phyloP scores from a whole-genome alignment of 2,113 vertebrate species.

The Pogonocichla stellata region DNA sequence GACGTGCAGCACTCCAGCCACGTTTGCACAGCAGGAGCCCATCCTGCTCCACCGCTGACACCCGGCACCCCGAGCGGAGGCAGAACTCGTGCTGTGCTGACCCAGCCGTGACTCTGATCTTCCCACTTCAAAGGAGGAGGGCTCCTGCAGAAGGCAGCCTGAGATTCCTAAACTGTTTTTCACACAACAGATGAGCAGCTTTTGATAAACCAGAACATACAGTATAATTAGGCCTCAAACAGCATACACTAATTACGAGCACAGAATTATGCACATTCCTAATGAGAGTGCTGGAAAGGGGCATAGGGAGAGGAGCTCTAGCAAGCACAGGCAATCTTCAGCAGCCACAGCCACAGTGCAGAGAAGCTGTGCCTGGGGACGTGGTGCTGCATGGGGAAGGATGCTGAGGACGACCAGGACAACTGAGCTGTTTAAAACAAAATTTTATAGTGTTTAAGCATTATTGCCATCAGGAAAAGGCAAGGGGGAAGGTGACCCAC shows the following conservation, averaged over 20 bases:
- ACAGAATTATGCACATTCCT: conserved; percentile 6
- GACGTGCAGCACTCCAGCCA: rapidly evolving
- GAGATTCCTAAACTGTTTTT: conserved; percentile 39
- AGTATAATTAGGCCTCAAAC: conserved; percentile 30
- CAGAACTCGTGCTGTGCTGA: background rate
- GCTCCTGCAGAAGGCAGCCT: conserved; percentile 1
- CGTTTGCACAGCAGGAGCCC: background rate
- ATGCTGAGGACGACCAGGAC: background rate
- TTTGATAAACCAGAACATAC: conserved; percentile 23
- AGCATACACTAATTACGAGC: conserved; percentile 5
- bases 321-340: background rate
- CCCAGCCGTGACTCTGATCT: conserved; percentile 14
- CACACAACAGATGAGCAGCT: conserved; percentile 42
- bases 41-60: background rate
- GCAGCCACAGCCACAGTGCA: rapidly evolving
- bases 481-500: background rate
- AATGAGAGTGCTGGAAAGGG: background rate
- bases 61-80: background rate
- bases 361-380: background rate
- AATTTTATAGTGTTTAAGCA: background rate
- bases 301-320: background rate
- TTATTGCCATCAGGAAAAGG: background rate
- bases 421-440: background rate
- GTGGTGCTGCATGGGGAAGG: rapidly evolving
- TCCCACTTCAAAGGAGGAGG: conserved; percentile 35